phyloP scores from a whole-genome alignment of 2,797 vertebrate species.

The Acridotheres tristis region DNA sequence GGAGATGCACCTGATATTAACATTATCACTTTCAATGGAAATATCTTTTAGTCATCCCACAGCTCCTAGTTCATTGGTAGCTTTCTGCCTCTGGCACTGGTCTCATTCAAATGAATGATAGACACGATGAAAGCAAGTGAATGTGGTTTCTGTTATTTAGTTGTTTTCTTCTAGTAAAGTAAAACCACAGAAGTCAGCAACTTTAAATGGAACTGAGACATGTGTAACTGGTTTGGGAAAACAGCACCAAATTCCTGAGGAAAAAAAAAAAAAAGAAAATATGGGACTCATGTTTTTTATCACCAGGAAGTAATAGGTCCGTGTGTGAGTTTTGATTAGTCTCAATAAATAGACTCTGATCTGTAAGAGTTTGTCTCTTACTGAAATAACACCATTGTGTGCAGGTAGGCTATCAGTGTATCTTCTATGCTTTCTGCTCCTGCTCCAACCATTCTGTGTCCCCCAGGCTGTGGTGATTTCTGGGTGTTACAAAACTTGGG shows the following conservation, averaged over 20 bases:
- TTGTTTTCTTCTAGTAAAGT: neutral
- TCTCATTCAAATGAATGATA: neutral
- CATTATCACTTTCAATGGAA: neutral
- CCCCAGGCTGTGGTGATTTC: neutral
- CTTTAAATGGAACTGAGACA: neutral
- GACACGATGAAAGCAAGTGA: neutral
- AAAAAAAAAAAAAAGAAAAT: too few relatives aligned
- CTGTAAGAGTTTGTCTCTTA: neutral
- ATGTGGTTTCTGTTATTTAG: neutral
- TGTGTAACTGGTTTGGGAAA: neutral
- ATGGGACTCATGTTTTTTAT: neutral
- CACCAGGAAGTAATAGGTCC: neutral
- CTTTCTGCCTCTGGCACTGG: neutral
- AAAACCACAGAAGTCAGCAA: neutral
- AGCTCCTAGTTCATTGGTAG: neutral
- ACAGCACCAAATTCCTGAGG: neutral
- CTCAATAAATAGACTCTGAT: neutral
- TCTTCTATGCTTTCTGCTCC: neutral
- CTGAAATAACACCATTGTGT: neutral
- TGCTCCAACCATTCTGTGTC: fast-evolving
- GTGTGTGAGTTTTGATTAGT: neutral
- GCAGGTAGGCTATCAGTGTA: neutral
- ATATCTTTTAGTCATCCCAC: neutral
- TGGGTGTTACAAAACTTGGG: neutral
- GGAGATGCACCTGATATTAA: neutral